Evolutionary conservation across 2,113 vertebrate genomes (phyloP).

Genomic region (Larimichthys polyactis): DNA sequence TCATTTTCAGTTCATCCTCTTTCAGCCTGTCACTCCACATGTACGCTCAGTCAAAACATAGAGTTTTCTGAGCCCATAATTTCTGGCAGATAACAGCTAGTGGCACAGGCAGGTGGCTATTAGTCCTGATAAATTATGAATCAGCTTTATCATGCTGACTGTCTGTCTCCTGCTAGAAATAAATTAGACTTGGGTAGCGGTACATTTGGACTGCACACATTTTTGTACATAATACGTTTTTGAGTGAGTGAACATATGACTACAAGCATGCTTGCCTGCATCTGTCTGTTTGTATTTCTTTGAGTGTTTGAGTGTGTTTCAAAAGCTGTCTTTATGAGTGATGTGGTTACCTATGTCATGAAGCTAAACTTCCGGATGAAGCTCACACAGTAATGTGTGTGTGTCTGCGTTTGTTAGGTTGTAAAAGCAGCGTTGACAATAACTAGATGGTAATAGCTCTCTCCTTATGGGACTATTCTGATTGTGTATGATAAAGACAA

Average conservation of each 20-base stretch:
- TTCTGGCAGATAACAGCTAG: slow-evolving; percentile 71
- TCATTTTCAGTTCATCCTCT: slow-evolving; percentile 60
- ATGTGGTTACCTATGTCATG: slow-evolving; percentile 12
- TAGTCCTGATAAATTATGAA: slow-evolving; percentile 80
- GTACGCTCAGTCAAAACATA: slow-evolving; percentile 65
- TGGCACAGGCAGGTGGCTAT: slow-evolving; percentile 75
- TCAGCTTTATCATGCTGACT: slow-evolving; percentile 67
- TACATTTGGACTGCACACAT: slow-evolving; percentile 42
- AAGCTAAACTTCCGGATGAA: slow-evolving; percentile 24
- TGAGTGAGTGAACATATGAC: slow-evolving; percentile 14
- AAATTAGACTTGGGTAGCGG: slow-evolving; percentile 53
- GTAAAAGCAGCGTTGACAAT: slow-evolving; percentile 58
- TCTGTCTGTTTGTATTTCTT: slow-evolving; percentile 18
- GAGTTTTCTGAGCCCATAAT: slow-evolving; percentile 57
- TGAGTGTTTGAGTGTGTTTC: slow-evolving; percentile 1
- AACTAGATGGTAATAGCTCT: slow-evolving; percentile 68
- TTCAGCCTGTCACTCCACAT: slow-evolving; percentile 56
- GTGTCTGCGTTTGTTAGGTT: slow-evolving; percentile 12
- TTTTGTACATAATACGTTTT: slow-evolving; percentile 49
- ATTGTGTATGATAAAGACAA: slow-evolving; percentile 77
- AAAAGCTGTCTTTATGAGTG: slow-evolving; percentile 17
- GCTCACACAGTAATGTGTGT: background rate
- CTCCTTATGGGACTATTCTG: slow-evolving; percentile 66
- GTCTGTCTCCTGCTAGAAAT: slow-evolving; percentile 65
- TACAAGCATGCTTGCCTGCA: background rate